A percentile compares a stretch with the other conserved stretches of the same genome.
phyloP scores from a whole-genome alignment of 2,888 invertebrate genomes.

The Caenorhabditis sinica region DNA sequence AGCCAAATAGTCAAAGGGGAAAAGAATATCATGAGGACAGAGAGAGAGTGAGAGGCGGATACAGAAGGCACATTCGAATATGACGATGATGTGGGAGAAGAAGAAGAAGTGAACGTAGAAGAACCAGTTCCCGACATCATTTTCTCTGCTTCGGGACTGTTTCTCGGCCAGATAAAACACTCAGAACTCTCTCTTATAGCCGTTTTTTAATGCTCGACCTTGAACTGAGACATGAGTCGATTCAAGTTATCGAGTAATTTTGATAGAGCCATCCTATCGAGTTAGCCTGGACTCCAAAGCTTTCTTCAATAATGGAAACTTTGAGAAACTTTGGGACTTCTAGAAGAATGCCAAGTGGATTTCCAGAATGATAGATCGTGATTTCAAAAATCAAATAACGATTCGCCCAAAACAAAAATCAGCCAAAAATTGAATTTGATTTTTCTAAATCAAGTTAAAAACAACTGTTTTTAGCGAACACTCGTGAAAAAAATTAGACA shows the following conservation, averaged over 20 bases:
- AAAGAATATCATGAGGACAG: conserved; percentile 17
- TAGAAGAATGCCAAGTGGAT: too few relatives aligned
- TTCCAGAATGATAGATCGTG: too few relatives aligned
- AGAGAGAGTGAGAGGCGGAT: conserved; percentile 20
- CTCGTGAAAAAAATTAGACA: neutral
- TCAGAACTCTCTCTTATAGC: neutral
- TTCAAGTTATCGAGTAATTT: too few relatives aligned
- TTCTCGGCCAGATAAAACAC: conserved; percentile 38
- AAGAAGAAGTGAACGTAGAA: conserved; percentile 43
- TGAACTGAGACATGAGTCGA: too few relatives aligned
- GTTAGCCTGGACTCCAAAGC: too few relatives aligned
- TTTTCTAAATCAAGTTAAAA: too few relatives aligned
- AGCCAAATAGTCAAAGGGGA: conserved; percentile 52
- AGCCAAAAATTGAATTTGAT: too few relatives aligned
- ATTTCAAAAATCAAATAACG: neutral
- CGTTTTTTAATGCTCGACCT: neutral
- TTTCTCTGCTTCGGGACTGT: conserved; percentile 53
- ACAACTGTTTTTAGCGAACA: too few relatives aligned
- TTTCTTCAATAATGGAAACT: too few relatives aligned
- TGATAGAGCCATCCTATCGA: too few relatives aligned
- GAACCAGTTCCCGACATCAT: conserved; percentile 57
- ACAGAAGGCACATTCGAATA: conserved; percentile 37
- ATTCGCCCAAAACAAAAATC: conserved; percentile 3
- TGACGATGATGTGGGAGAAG: conserved; percentile 33
- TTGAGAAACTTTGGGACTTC: too few relatives aligned